Evolutionary conservation across 2,888 invertebrate genomes (phyloP).

Genomic region (Cephus runcator): DNA sequence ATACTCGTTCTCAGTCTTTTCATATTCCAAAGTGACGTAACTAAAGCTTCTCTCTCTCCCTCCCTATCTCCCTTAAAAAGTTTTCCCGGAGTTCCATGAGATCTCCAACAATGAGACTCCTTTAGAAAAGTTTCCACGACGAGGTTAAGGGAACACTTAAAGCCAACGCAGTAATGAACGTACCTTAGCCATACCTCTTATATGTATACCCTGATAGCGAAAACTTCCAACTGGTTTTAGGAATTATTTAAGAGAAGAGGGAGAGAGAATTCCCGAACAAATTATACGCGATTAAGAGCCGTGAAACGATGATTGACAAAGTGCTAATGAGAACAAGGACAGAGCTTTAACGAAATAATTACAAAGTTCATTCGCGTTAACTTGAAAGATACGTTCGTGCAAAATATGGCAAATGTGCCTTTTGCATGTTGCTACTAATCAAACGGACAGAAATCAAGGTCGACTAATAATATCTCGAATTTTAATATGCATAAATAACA

Average conservation of each 20-base stretch:
- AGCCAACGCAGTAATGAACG: not conserved
- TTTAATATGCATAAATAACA: too few species aligned
- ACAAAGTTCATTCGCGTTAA: not conserved
- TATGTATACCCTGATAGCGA: not conserved
- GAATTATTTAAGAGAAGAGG: not conserved
- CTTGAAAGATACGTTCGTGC: not conserved
- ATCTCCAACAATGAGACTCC: not conserved
- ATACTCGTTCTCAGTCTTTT: not conserved
- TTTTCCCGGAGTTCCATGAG: not conserved
- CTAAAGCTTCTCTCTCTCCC: not conserved
- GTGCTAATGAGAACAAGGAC: not conserved
- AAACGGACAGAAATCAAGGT: too few species aligned
- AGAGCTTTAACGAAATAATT: too few species aligned
- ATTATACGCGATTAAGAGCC: not conserved
- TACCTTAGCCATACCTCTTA: not conserved
- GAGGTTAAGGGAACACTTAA: slow-evolving; percentile 3
- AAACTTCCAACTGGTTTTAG: not conserved
- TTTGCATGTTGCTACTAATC: too few species aligned
- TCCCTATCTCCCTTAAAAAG: not conserved
- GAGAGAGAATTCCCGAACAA: not conserved
- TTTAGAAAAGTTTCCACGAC: not conserved
- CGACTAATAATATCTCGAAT: too few species aligned
- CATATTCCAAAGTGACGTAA: not conserved
- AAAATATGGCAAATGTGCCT: not conserved
- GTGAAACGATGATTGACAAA: not conserved